phyloP scores from a whole-genome alignment of 2,888 invertebrate genomes.

The Leucania comma region DNA sequence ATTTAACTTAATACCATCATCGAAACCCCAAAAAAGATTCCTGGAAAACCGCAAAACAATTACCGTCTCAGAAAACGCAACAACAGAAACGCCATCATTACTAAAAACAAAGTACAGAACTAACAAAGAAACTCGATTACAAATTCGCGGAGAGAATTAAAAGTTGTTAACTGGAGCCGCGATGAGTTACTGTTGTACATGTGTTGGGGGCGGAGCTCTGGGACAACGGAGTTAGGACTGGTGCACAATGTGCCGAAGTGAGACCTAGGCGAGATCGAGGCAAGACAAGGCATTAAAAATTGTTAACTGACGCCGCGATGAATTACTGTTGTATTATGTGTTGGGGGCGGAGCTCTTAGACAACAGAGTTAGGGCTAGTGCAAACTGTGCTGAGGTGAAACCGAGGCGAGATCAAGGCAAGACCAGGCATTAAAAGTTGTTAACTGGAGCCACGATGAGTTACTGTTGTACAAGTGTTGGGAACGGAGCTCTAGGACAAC shows the following conservation, averaged over 20 bases:
- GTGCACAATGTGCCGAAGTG: background rate
- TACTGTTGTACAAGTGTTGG: constrained; percentile 52
- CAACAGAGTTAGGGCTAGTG: too few species aligned
- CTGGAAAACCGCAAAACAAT: background rate
- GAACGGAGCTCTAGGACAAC: constrained; percentile 41
- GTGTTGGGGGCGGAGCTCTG: constrained; percentile 34
- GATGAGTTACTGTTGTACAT: constrained; percentile 63
- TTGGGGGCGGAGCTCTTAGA: too few species aligned
- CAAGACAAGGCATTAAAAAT: background rate
- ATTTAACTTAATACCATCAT: too few species aligned
- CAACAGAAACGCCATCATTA: constrained; percentile 24
- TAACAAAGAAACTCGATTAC: constrained; percentile 70
- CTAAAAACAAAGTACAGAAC: constrained; percentile 41
- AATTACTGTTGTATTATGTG: too few species aligned
- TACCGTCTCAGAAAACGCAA: background rate
- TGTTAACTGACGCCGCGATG: too few species aligned
- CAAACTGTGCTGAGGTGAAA: background rate
- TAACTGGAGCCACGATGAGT: constrained; percentile 70
- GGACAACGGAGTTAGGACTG: constrained; percentile 41
- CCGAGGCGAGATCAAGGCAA: background rate
- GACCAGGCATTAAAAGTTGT: constrained; percentile 66
- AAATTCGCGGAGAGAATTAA: constrained; percentile 68
- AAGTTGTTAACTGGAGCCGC: constrained; percentile 72
- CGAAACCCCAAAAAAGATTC: background rate
- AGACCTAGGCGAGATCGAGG: background rate